Base-by-base conservation (phyloP, 2,888 invertebrate genomes). In the Caenorhabditis sulstoni region DNA sequence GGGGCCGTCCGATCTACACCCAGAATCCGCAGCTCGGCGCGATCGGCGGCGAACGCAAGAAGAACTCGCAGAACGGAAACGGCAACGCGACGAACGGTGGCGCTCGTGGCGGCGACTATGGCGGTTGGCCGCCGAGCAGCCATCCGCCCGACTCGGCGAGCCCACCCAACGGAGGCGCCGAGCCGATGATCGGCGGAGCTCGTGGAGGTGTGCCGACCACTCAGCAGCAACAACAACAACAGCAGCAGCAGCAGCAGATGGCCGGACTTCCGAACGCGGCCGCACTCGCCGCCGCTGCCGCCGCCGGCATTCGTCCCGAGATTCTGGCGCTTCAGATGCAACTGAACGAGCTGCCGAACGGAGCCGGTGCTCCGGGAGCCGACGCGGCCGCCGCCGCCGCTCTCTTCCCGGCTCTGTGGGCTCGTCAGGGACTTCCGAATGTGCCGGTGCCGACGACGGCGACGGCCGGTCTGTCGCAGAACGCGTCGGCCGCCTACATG, bases 11-110 rank as follows among this genome's bases (percentile, higher is more conserved):
- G 0, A 41, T 62, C 3, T 71, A 71, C 16, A 45, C 52, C n/a
- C 67, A 66, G 41, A 68, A 53, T 29, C 44, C 62, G 5, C 62
- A 64, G 37, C 79, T 81, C 12, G 83, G 81, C 3, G 83, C 84
- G 1, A 86, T 86, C 9, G 86, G 86, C 12, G 82, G 81, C 9
- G 86, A 85, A 49, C 64, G 86, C 16, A 83, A 82, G 49, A 85
- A 84, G 68, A 71, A 70, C 65, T 35, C 57, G 9, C 50, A 65
- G 20, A 61, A 61, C 16, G 74, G 74, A 12, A 49, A 22, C 2
- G 66, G 59, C n/a, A n/a, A n/a, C n/a, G n/a, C n/a, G n/a, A n/a
- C n/a, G n/a, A n/a, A n/a, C n/a, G n/a, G n/a, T 35, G 77, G 76
- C 3, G 50, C 53, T 14, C 67, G 73, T 29, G 23, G 23, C 14